Conservation (phyloP, 2,797 vertebrate species). For the Clarias platycephalus region DNA sequence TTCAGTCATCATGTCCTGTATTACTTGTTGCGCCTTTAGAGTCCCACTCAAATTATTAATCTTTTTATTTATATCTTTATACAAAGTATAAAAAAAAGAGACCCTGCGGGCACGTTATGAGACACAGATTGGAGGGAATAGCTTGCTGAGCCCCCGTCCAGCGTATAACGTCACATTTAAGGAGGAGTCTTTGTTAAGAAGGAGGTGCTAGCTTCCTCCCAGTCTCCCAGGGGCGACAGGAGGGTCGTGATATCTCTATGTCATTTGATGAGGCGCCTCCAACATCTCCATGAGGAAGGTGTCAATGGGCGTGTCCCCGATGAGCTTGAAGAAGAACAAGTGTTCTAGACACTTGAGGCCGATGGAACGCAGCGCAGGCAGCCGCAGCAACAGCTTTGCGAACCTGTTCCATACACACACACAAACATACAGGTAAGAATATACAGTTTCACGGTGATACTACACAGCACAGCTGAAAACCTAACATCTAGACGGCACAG, state of each 20-base stretch:
- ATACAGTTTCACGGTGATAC: neutral
- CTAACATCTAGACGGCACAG: neutral
- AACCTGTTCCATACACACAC: conserved; percentile 76
- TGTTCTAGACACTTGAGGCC: conserved; percentile 98
- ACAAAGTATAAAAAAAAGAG: conserved; percentile 77
- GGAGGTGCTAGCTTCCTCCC: conserved; percentile 38
- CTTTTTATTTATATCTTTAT: conserved; percentile 76
- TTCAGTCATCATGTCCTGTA: conserved; percentile 48
- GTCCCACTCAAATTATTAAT: conserved; percentile 60
- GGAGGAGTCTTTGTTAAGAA: conserved; percentile 58
- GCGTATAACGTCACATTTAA: conserved; percentile 32
- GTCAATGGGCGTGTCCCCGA: conserved; percentile 98
- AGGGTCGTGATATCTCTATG: conserved; percentile 74
- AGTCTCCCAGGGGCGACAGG: conserved; percentile 21
- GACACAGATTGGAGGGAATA: conserved; percentile 55
- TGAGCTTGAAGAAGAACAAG: conserved; percentile 99
- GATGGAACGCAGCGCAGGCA: conserved; percentile 95
- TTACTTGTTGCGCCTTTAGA: conserved; percentile 52
- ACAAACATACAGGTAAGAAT: neutral
- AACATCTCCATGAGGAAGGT: conserved; percentile 99
- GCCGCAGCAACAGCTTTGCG: conserved; percentile 91
- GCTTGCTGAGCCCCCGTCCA: conserved; percentile 22
- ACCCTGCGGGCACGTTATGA: conserved; percentile 56
- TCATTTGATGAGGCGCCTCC: conserved; percentile 97
- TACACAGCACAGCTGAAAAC: neutral